Base-by-base conservation (phyloP, 2,888 invertebrate species). In the Philonicus albiceps region DNA sequence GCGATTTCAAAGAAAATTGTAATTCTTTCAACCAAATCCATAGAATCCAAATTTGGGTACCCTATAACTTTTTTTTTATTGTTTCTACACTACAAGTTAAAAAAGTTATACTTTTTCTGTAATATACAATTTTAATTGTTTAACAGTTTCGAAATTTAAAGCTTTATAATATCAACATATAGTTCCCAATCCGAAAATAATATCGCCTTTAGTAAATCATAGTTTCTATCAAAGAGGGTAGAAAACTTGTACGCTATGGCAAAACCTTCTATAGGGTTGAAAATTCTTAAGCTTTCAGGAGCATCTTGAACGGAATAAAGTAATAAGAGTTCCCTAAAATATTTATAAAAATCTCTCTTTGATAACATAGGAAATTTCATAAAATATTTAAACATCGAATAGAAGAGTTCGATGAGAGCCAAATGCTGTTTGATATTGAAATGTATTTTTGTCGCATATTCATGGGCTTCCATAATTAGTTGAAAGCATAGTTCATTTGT, bases 401-500 rank as follows among this genome's bases (percentile, higher is more conserved):
- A 84, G 31, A 84, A 84, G 2, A 84, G 43, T 40, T 84, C 84
- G 22, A 73, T n/a, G 1, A 84, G 3, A 5, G 73, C 84, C 27
- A 84, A 31, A 27, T n/a, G 7, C 27, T 84, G 72, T 8, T 19
- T 30, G 30, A 72, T 43, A 4, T 7, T 16, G 43, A 73, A 84
- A 7, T 73, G 22, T 0, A 2, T 40, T 7, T 40, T n/a, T 55
- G 37, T 13, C 7, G 73, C 49, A 31, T 40, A 84, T 27, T 84
- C 43, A 13, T 40, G 1, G 22, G 72, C 73, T 16, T 84, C 72
- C 22, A 16, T 27, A 16, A 84, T 7, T 7, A 84, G 72, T 2
- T 40, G 16, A 27, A 84, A 72, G 31, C 84, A 84, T 3, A 84
- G 22, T 13, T 84, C 43, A 40, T 73, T 84, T 73, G 31, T 13